Evolutionary conservation across 2,113 vertebrate species (phyloP).

Genomic region (Melanerpes formicivorus): DNA sequence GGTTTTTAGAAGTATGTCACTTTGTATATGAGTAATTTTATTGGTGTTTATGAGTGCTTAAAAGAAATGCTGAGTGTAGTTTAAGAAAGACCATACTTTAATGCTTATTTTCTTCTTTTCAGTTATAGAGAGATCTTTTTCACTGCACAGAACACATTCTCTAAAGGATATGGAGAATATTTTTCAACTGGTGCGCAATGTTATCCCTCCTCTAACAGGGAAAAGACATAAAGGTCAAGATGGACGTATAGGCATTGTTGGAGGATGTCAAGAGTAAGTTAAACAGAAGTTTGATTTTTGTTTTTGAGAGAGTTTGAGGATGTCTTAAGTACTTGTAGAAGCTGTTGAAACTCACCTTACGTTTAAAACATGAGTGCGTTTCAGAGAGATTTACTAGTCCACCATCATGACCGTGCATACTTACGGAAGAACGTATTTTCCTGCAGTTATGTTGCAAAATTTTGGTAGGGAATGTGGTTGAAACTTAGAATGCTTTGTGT

Average conservation of each 20-base stretch:
- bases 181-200: conserved; percentile 84
- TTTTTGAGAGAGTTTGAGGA: background rate
- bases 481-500: background rate
- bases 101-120: conserved; percentile 63
- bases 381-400: background rate
- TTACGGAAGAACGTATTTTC: background rate
- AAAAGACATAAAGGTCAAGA: conserved; percentile 96
- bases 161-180: conserved; percentile 86
- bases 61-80: background rate
- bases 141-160: conserved; percentile 72
- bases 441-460: background rate
- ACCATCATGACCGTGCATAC: background rate
- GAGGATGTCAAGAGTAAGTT: conserved; percentile 95
- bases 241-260: conserved; percentile 91
- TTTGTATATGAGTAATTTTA: background rate
- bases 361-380: background rate
- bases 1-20: background rate
- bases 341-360: background rate
- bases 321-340: background rate
- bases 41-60: background rate
- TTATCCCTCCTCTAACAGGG: conserved; percentile 85
- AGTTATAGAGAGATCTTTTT: conserved; percentile 87
- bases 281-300: background rate
- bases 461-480: background rate
- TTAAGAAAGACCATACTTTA: background rate